A percentile compares a stretch with the other conserved stretches of the same genome.
Conservation (phyloP, 1,140 invertebrate species). For the Portunus trituberculatus region DNA sequence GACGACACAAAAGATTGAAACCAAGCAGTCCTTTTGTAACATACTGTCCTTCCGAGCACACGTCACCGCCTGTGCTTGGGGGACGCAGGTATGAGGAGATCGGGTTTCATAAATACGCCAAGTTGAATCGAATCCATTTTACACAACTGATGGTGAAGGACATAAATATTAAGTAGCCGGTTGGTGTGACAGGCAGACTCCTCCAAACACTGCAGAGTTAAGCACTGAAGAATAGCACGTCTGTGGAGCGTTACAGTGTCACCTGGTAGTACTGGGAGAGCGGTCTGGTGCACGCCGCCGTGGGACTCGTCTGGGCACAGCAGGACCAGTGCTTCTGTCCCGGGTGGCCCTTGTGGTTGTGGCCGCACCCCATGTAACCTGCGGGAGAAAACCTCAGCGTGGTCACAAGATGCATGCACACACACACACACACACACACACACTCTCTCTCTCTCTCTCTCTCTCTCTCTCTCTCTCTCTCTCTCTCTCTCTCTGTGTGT, state of each 20-base stretch:
- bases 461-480: too few relatives aligned
- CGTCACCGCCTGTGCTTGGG: too few relatives aligned
- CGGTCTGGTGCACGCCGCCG: conserved; percentile 60
- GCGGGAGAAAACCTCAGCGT: conserved; percentile 79
- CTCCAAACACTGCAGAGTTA: neutral
- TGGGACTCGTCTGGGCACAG: conserved; percentile 81
- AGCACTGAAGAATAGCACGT: neutral
- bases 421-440: neutral
- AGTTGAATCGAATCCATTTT: too few relatives aligned
- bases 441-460: too few relatives aligned
- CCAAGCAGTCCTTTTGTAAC: neutral
- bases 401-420: neutral
- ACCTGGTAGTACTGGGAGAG: conserved; percentile 72
- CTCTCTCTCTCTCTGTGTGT: too few relatives aligned
- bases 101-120: too few relatives aligned
- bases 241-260: conserved; percentile 51
- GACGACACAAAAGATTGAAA: neutral
- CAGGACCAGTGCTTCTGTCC: conserved; percentile 90
- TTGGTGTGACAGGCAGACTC: neutral
- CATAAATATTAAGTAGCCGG: too few relatives aligned
- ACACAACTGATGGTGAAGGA: too few relatives aligned
- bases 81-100: too few relatives aligned
- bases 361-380: conserved; percentile 89
- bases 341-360: conserved; percentile 89
- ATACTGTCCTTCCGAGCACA: neutral